Conservation (phyloP, 2,797 vertebrate species). For the Pagetopsis macropterus region DNA sequence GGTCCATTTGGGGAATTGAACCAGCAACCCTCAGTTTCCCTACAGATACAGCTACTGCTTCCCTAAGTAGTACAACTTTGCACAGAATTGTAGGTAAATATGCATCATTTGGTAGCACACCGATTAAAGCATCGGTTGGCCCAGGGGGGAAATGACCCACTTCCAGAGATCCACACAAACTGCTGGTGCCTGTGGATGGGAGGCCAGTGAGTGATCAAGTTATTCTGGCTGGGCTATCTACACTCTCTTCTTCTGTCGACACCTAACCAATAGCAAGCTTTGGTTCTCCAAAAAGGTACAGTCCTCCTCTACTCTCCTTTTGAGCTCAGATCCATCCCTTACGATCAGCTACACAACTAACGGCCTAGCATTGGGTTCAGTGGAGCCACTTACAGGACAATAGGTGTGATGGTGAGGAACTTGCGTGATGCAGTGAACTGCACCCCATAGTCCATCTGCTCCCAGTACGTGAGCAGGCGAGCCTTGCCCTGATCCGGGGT, state of each 20-base stretch:
- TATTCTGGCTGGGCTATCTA: not conserved
- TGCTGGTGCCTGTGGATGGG: not conserved
- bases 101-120: not conserved
- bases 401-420: slow-evolving; percentile 97
- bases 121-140: too few species aligned
- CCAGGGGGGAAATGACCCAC: too few species aligned
- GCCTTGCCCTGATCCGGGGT: slow-evolving; percentile 97
- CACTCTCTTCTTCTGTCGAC: not conserved
- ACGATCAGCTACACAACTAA: not conserved
- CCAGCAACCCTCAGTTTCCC: too few species aligned
- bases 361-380: not conserved
- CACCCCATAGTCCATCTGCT: slow-evolving; percentile 98
- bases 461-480: slow-evolving; percentile 95
- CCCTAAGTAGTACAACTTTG: not conserved
- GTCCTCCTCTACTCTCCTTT: not conserved
- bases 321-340: not conserved
- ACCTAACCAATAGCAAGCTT: not conserved
- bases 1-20: too few species aligned
- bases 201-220: not conserved
- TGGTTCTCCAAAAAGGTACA: not conserved
- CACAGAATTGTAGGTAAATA: not conserved
- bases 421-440: slow-evolving; percentile 97
- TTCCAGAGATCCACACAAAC: not conserved
- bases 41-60: too few species aligned
- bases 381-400: slow-evolving; percentile 90